phyloP scores from a whole-genome alignment of 92 coral and sea anemone species.

The Porites cylindrica region DNA sequence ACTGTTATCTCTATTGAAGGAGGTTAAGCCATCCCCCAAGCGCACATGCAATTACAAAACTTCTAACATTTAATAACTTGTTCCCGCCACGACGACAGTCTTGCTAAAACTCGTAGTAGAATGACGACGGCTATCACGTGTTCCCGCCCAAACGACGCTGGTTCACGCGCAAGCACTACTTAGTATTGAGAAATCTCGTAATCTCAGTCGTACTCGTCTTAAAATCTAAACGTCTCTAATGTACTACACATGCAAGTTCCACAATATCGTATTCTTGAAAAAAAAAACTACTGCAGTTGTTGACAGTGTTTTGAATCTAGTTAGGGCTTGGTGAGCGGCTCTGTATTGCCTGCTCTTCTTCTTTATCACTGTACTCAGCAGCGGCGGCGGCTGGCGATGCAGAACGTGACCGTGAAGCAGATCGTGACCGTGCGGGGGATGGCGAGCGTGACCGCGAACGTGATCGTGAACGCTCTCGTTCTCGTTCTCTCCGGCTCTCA shows the following conservation, averaged over 20 bases:
- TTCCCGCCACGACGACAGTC: no score
- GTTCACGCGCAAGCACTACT: no score
- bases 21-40: no score
- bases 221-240: no score
- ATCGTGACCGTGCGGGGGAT: constrained; percentile 74
- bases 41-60: no score
- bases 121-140: no score
- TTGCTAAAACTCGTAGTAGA: no score
- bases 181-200: no score
- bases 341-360: constrained; percentile 64
- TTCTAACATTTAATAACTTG: no score
- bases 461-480: constrained; percentile 70
- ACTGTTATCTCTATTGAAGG: no score
- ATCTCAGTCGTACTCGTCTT: no score
- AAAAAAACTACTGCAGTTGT: neutral
- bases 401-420: constrained; percentile 73
- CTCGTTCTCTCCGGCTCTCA: constrained; percentile 52
- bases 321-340: constrained; percentile 76
- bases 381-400: constrained; percentile 52
- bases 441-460: constrained; percentile 71
- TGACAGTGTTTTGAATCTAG: neutral
- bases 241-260: neutral
- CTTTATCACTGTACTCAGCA: constrained; percentile 67
- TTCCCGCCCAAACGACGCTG: no score
- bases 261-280: neutral